Base-by-base conservation (phyloP, 2,113 vertebrate species). In the Talpa occidentalis region DNA sequence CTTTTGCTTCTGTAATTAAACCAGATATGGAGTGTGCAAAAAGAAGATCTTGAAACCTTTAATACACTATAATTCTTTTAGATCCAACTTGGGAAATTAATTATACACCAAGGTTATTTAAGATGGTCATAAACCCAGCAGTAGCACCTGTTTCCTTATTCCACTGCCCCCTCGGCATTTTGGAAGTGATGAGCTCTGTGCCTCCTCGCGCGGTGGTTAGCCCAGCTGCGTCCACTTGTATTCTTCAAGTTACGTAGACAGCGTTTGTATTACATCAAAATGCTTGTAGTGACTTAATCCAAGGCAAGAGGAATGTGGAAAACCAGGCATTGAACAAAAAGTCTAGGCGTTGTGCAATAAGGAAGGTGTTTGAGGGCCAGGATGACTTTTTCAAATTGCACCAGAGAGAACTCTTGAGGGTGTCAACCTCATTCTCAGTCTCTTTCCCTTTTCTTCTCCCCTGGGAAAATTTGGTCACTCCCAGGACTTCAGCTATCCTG, bases 1-100 rank as follows among this genome's bases (percentile, higher is more conserved):
- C 37, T 89, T 15, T 88, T 96, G 67, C 28, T 37, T 67, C 35
- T 91, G 64, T 44, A 40, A 35, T 59, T 80, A 49, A 67, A 85
- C 59, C 19, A 81, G 60, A 30, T 35, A 12, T 28, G 14, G 10
- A 32, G 4, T 54, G 5, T 60, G 22, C 32, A 42, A 85, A 70
- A 92, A 28, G 10, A 60, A 0, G 19, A 28, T 40, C 30, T 74
- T 73, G 30, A 32, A 78, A 78, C 2, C 3, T 60, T 90, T 60
- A 11, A 60, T 52, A 47, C n/a, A 83, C 26, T 69, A 2, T 62
- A 70, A 91, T 85, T 49, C 15, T n/a, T 74, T 90, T n/a, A 94
- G 77, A 40, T 6, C 32, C 35, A 72, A 62, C 22, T 19, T 72
- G 54, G 80, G 44, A 87, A 92, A 64, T 90, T 56, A 70, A 42